phyloP scores from a whole-genome alignment of 2,113 vertebrate species.

The Acrocephalus kingi region DNA sequence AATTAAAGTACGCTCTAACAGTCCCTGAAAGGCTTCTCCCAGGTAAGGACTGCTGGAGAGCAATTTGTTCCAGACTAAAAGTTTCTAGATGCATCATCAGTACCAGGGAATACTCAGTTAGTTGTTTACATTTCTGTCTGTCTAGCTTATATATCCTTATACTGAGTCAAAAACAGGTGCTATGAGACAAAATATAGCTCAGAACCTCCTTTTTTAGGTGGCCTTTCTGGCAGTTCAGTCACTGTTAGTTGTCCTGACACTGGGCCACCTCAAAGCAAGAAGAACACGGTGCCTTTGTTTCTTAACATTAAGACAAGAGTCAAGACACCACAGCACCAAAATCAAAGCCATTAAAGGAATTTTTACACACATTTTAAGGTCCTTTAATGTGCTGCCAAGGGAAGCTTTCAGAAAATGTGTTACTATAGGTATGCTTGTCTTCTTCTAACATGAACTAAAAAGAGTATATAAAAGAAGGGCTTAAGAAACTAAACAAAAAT shows the following conservation, averaged over 20 bases:
- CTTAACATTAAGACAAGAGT: background rate
- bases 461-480: background rate
- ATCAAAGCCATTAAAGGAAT: background rate
- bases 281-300: accelerated
- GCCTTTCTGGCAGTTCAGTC: background rate
- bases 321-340: background rate
- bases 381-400: background rate
- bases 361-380: background rate
- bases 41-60: background rate
- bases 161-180: background rate
- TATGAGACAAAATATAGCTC: background rate
- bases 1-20: background rate
- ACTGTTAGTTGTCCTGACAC: background rate
- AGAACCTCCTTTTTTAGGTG: background rate
- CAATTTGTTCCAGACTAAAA: background rate
- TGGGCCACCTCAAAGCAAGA: background rate
- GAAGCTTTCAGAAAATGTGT: background rate
- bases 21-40: background rate
- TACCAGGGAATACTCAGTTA: background rate
- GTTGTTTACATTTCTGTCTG: background rate
- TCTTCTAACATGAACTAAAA: background rate
- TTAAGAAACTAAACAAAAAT: background rate
- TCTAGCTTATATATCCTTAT: background rate
- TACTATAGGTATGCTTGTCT: background rate
- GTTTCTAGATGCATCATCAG: background rate